These are phyloP conservation scores for Ophion obscuratus DNA, from an alignment of 2,888 invertebrate genomes.

Conservation along the genomic window DNA sequence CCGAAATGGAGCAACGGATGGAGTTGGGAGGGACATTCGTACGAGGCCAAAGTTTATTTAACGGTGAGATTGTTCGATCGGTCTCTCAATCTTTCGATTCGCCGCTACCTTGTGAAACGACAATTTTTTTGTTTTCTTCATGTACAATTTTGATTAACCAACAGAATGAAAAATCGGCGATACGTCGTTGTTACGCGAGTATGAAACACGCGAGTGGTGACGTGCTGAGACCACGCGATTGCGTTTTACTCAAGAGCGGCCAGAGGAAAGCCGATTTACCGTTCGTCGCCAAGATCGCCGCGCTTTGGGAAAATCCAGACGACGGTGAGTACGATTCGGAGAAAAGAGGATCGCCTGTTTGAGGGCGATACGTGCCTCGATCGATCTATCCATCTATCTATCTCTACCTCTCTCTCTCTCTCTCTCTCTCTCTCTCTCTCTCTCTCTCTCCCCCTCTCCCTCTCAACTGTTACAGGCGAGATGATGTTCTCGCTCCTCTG, in stretches of 20 bases:
- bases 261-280: conserved; percentile 93
- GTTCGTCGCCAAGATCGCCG: conserved; percentile 97
- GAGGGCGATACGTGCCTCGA: not conserved
- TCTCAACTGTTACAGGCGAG: conserved; percentile 88
- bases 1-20: conserved; percentile 96
- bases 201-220: conserved; percentile 95
- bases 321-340: conserved; percentile 88
- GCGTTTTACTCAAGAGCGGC: conserved; percentile 95
- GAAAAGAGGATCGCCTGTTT: too few relatives aligned
- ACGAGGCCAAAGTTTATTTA: conserved; percentile 93
- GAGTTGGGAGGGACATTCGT: conserved; percentile 95
- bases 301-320: conserved; percentile 97
- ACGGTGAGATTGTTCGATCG: conserved; percentile 89
- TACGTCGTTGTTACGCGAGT: conserved; percentile 94
- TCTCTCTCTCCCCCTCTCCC: conserved; percentile 56
- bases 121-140: conserved; percentile 17
- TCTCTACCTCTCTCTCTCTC: not conserved
- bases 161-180: conserved; percentile 91
- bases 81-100: not conserved
- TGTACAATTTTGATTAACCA: not conserved
- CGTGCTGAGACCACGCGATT: conserved; percentile 93
- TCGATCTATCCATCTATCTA: not conserved
- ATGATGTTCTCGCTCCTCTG: conserved; percentile 99
- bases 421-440: conserved; percentile 58
- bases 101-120: not conserved